Evolutionary conservation across 2,797 vertebrate species (phyloP).

Genomic region (Tenualosa thibaudeaui): DNA sequence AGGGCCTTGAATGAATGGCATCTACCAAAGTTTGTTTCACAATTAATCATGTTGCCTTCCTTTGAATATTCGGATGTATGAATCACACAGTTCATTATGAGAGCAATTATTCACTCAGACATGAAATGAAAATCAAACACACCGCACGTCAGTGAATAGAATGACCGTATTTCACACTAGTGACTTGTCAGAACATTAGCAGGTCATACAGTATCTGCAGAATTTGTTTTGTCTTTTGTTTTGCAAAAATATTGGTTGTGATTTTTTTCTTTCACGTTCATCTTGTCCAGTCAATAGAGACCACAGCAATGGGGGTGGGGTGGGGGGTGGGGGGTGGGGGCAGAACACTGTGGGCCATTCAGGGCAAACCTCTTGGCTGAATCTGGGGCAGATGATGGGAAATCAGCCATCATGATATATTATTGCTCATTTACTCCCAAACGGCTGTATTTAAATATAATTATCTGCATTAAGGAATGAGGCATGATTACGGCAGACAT

Average conservation of each 20-base stretch:
- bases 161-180: background rate
- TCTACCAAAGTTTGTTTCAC: background rate
- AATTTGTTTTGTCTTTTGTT: background rate
- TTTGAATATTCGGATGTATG: background rate
- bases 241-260: background rate
- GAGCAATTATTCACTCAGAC: background rate
- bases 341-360: slow-evolving; percentile 66
- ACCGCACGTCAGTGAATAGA: background rate
- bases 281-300: background rate
- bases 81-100: background rate
- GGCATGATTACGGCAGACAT: slow-evolving; percentile 63
- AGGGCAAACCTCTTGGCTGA: slow-evolving; percentile 58
- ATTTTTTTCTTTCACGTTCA: background rate
- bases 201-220: background rate
- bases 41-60: background rate
- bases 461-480: slow-evolving; percentile 70
- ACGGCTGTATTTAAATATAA: slow-evolving; percentile 71
- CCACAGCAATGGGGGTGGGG: background rate
- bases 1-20: background rate
- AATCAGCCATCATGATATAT: slow-evolving; percentile 72
- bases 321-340: no score
- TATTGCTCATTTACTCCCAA: slow-evolving; percentile 79
- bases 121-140: background rate
- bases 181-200: background rate
- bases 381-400: slow-evolving; percentile 61